phyloP scores from a whole-genome alignment of 2,113 vertebrate species.

The Paradoxurus hermaphroditus region DNA sequence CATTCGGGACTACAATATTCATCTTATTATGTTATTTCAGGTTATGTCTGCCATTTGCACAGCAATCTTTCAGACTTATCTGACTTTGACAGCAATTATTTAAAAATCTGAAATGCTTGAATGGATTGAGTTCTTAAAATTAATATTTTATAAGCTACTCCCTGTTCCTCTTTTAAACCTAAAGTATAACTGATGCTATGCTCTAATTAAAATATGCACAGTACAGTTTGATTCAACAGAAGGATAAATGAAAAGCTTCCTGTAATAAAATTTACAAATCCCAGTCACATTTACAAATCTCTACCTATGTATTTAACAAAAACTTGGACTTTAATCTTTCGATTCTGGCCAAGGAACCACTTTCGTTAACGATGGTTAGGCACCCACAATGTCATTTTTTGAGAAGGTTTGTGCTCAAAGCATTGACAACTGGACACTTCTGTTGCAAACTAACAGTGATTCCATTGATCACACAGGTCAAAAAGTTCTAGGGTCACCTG shows the following conservation, averaged over 20 bases:
- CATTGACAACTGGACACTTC: background rate
- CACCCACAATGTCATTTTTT: background rate
- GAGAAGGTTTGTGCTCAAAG: background rate
- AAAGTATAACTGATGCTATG: background rate
- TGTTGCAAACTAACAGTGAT: background rate
- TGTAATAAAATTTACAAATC: constrained; percentile 8
- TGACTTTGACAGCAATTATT: constrained; percentile 38
- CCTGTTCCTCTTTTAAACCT: background rate
- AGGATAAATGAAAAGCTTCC: constrained; percentile 8
- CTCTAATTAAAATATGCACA: constrained; percentile 9
- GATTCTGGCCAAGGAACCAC: background rate
- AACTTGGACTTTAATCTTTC: background rate
- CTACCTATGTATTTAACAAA: background rate
- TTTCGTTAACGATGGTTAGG: background rate
- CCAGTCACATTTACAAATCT: background rate
- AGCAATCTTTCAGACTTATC: background rate
- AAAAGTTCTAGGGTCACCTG: background rate
- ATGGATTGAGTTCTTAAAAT: background rate
- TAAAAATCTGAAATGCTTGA: constrained; percentile 32
- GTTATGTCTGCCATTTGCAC: background rate
- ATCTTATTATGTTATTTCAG: background rate
- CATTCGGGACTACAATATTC: background rate
- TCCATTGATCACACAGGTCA: background rate
- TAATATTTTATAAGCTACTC: constrained; percentile 42
- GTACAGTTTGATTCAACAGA: background rate